Conservation (phyloP, 2,797 vertebrate genomes). For the Myiotriccus ornatus region DNA sequence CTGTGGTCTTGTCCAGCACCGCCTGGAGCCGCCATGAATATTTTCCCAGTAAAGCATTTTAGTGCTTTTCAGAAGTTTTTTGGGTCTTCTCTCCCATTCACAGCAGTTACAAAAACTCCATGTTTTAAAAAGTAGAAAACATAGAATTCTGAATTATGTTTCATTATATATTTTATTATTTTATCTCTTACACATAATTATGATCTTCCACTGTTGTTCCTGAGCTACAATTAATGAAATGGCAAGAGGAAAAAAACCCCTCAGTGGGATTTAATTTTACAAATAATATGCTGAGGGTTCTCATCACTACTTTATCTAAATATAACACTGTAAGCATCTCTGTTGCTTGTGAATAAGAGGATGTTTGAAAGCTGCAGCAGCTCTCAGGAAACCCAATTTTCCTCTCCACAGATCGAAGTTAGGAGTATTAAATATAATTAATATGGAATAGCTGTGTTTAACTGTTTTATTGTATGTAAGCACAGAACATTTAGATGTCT, state of each 20-base stretch:
- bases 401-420: conserved; percentile 27
- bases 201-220: background rate
- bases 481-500: background rate
- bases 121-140: background rate
- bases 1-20: fast-evolving
- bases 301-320: conserved; percentile 51
- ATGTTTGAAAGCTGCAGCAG: conserved; percentile 34
- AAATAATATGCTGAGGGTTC: conserved; percentile 5
- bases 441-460: conserved; percentile 33
- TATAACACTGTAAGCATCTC: background rate
- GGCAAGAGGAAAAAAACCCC: background rate
- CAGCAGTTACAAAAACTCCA: background rate
- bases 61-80: background rate
- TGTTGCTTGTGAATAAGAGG: conserved; percentile 30
- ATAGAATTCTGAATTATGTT: background rate
- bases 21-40: fast-evolving
- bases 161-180: background rate
- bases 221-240: conserved; percentile 32
- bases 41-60: background rate
- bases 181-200: background rate
- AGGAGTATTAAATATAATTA: conserved; percentile 35
- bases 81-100: background rate
- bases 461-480: conserved; percentile 31
- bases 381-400: conserved; percentile 45
- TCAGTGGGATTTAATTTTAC: conserved; percentile 34